Percentiles rank a stretch among this genome's conserved stretches.
Evolutionary conservation across 1,140 invertebrate species (phyloP).

Genomic region (Drosophila erecta): DNA sequence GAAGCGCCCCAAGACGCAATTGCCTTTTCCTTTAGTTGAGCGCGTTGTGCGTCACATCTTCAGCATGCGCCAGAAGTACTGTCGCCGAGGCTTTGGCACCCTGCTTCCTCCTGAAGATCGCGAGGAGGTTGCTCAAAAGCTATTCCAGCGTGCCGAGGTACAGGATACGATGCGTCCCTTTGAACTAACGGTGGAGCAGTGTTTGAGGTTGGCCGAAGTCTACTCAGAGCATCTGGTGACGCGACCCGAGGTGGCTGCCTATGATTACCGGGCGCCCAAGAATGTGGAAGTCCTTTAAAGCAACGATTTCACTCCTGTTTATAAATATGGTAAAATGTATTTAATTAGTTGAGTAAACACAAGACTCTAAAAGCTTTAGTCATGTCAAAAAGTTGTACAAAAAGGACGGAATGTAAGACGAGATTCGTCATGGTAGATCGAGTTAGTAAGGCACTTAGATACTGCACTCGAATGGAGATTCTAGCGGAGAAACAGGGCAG

Average conservation of each 20-base stretch:
- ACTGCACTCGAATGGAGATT: background rate
- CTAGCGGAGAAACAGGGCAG: slow-evolving; percentile 22
- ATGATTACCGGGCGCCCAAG: slow-evolving; percentile 89
- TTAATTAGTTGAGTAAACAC: slow-evolving; percentile 66
- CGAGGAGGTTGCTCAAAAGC: slow-evolving; percentile 88
- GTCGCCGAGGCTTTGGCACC: slow-evolving; percentile 88
- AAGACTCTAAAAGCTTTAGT: slow-evolving; percentile 47
- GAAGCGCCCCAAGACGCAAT: slow-evolving; percentile 90
- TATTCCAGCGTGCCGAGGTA: slow-evolving; percentile 91
- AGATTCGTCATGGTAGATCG: slow-evolving; percentile 58
- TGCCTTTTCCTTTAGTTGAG: slow-evolving; percentile 95
- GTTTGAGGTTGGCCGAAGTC: slow-evolving; percentile 90
- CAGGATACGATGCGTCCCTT: slow-evolving; percentile 89
- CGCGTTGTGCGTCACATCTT: slow-evolving; percentile 96
- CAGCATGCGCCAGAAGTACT: slow-evolving; percentile 94
- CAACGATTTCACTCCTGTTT: slow-evolving; percentile 42
- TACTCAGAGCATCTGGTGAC: slow-evolving; percentile 90
- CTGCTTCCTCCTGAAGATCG: slow-evolving; percentile 91
- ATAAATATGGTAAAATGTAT: slow-evolving; percentile 70
- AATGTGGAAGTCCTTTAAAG: slow-evolving; percentile 20
- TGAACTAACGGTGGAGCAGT: slow-evolving; percentile 91
- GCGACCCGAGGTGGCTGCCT: slow-evolving; percentile 89
- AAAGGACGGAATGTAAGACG: slow-evolving; percentile 59
- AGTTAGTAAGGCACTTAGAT: slow-evolving; percentile 61
- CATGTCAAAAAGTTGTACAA: slow-evolving; percentile 49